phyloP scores from a whole-genome alignment of 2,797 vertebrate species.

The Notoglanidium macrostoma region DNA sequence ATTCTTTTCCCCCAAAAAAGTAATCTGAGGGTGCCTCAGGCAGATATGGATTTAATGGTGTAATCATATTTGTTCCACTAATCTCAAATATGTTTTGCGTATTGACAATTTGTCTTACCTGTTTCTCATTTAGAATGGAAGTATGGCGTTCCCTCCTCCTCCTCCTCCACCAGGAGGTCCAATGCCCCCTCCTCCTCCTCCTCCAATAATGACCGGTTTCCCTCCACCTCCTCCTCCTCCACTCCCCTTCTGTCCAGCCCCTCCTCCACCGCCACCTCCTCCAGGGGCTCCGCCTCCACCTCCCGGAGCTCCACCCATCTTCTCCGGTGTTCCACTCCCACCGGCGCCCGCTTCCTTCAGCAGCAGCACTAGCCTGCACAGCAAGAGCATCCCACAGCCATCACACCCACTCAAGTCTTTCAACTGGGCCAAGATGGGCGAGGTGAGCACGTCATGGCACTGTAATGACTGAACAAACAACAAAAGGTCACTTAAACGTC shows the following conservation, averaged over 20 bases:
- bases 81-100: not conserved
- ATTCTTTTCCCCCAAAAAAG: not conserved
- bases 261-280: constrained; percentile 83
- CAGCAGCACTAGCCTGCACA: constrained; percentile 72
- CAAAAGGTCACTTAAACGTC: not conserved
- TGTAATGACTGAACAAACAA: not conserved
- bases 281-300: constrained; percentile 80
- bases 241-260: constrained; percentile 79
- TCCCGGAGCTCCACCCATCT: constrained; percentile 79
- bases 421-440: constrained; percentile 96
- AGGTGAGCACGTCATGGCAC: constrained; percentile 76
- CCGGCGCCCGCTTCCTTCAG: constrained; percentile 77
- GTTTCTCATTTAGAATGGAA: constrained; percentile 72
- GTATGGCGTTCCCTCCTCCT: constrained; percentile 73
- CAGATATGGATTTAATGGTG: not conserved
- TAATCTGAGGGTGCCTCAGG: not conserved
- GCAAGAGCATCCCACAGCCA: constrained; percentile 90
- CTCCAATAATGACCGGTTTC: constrained; percentile 75
- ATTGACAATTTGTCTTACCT: constrained; percentile 17
- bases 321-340: constrained; percentile 82
- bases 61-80: not conserved
- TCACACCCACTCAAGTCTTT: constrained; percentile 97
- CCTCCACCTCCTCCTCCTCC: constrained; percentile 80
- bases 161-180: constrained; percentile 84
- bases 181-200: constrained; percentile 68